Base-by-base conservation (phyloP, 2,797 vertebrate species). In the Macropus fuliginosus region DNA sequence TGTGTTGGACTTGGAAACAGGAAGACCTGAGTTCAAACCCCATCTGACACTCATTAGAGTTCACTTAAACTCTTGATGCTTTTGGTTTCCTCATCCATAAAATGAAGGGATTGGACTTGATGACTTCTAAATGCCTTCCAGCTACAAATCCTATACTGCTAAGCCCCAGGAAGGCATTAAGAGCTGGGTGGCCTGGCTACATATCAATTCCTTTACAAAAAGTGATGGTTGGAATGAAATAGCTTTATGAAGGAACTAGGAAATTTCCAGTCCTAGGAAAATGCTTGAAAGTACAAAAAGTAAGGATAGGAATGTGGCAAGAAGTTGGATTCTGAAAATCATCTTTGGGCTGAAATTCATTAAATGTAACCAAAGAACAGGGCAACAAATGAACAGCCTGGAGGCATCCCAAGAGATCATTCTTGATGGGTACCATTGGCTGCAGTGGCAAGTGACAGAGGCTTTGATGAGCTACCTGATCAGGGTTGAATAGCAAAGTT, bases 251-350 rank as follows among this genome's bases (percentile, higher is more conserved):
- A 81, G 66, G n/a, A 81, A 24, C n/a, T 81, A 40, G 66, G 66
- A 74, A 40, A 21, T 74, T 74, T 81, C 66, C 8, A 81, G 66
- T 81, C 40, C n/a, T 81, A 81, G 18, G 66, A 40, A 81, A 46
- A 81, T 46, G n/a, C n/a, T 81, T 46, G 6, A 40, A 81, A 81
- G 66, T 46, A 40, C n/a, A 81, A 81, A 40, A 66, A 21, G 40
- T 21, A 40, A 81, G 18, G n/a, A 81, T 40, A n/a, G 66, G 18
- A 81, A 81, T 81, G 66, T 81, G 18, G 66, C 66, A 81, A n/a
- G n/a, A 81, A 81, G 18, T 40, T 21, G 1, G 29, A 94, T 91
- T 56, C 94, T 50, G 90, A 91, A 94, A 95, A 91, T 91, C 91
- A 40, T 54, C 87, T 81, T 93, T 66, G 91, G 89, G 29, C 40